These are phyloP conservation scores for Diarsia mendica DNA, from an alignment of 2,888 invertebrate genomes.

Conservation along the genomic window DNA sequence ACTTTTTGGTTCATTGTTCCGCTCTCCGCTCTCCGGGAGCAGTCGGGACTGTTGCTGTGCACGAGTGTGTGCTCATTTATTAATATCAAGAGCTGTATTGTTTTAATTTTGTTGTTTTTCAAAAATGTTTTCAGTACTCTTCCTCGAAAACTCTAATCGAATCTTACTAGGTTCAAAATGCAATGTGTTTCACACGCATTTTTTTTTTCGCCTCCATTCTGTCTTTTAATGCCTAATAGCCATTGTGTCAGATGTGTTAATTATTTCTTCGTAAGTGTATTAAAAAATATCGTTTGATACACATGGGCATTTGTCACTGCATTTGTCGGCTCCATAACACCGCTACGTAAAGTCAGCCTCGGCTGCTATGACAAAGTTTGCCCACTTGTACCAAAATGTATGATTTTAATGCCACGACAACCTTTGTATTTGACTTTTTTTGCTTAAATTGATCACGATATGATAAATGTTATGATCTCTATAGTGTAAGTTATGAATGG, in stretches of 20 bases:
- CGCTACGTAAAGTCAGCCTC: not conserved
- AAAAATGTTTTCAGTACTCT: no score
- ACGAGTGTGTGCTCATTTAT: not conserved
- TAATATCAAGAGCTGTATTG: not conserved
- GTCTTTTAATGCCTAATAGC: no score
- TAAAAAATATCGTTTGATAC: not conserved
- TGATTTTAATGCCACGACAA: not conserved
- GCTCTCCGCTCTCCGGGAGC: not conserved
- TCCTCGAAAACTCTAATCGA: no score
- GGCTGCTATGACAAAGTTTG: not conserved
- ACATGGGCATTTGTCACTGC: not conserved
- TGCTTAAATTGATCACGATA: not conserved
- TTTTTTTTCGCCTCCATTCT: no score
- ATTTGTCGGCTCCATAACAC: not conserved
- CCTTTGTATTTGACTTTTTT: not conserved
- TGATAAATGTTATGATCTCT: not conserved
- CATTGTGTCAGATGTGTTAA: no score
- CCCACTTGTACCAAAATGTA: not conserved
- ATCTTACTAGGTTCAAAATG: no score
- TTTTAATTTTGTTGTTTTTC: not conserved
- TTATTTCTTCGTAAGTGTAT: not conserved
- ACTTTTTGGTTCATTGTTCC: slow-evolving; percentile 22
- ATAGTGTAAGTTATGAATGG: not conserved
- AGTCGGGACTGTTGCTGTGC: not conserved
- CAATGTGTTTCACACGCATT: no score